phyloP scores from a whole-genome alignment of 92 coral and sea anemone species.

The Phenganax marumi region DNA sequence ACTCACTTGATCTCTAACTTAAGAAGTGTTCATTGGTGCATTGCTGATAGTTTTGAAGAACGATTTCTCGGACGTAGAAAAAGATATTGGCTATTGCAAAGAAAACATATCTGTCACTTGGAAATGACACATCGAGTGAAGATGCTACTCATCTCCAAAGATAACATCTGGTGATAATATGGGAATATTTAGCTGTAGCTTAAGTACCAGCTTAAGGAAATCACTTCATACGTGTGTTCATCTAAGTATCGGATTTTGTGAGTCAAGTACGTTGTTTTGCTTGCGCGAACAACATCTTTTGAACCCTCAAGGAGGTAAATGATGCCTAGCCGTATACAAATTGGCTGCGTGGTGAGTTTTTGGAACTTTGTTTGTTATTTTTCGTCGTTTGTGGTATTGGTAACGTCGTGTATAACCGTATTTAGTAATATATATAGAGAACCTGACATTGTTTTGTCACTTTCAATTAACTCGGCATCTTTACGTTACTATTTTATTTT shows the following conservation, averaged over 20 bases:
- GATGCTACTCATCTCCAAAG: neutral
- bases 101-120: neutral
- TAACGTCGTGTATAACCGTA: neutral
- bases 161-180: neutral
- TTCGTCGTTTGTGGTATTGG: constrained; percentile 3
- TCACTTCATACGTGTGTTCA: constrained; percentile 2
- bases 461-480: neutral
- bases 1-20: too few species aligned
- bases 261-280: constrained; percentile 16
- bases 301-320: neutral
- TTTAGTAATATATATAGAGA: constrained; percentile 3
- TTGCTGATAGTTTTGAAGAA: neutral
- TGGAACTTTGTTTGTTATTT: neutral
- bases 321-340: constrained; percentile 6
- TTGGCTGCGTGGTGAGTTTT: constrained; percentile 15
- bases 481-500: neutral
- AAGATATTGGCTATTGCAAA: neutral
- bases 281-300: neutral
- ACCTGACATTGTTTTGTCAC: neutral
- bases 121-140: neutral
- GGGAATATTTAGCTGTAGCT: neutral
- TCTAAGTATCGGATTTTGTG: neutral
- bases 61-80: neutral
- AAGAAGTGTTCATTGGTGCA: too few species aligned
- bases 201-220: constrained; percentile 28